These are phyloP conservation scores for Amphiprion clarkii DNA, from an alignment of 2,797 vertebrate species.

Conservation along the genomic window DNA sequence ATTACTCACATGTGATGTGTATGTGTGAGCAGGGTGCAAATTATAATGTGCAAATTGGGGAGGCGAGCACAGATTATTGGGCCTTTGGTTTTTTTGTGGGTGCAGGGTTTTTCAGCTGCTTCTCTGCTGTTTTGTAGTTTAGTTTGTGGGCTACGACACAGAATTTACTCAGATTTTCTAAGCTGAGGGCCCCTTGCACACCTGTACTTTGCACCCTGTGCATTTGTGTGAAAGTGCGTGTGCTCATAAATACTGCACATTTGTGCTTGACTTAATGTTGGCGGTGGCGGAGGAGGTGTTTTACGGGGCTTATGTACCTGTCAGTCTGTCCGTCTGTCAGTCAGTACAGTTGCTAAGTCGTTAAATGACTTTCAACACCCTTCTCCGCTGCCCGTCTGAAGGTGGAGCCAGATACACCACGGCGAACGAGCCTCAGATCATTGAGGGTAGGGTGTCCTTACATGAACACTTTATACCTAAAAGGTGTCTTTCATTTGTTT, in stretches of 20 bases:
- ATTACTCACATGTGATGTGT: conserved; percentile 19
- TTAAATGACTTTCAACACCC: conserved; percentile 74
- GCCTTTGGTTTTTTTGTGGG: conserved; percentile 15
- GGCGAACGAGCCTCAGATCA: conserved; percentile 75
- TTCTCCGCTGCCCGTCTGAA: conserved; percentile 73
- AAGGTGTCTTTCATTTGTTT: conserved; percentile 32
- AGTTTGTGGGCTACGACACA: conserved; percentile 15
- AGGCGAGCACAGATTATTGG: not conserved
- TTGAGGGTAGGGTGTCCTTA: conserved; percentile 80
- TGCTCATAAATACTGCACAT: conserved; percentile 34
- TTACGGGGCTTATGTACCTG: conserved; percentile 58
- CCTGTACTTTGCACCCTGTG: conserved; percentile 19
- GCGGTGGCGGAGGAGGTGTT: conserved; percentile 67
- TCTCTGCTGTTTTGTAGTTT: conserved; percentile 39
- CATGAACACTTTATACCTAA: conserved; percentile 42
- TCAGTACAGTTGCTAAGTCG: conserved; percentile 65
- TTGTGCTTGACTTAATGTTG: conserved; percentile 50
- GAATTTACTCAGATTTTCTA: conserved; percentile 17
- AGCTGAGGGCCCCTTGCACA: conserved; percentile 12
- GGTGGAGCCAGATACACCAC: conserved; percentile 66
- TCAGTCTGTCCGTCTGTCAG: conserved; percentile 67
- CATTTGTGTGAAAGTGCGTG: conserved; percentile 23
- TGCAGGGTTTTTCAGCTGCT: conserved; percentile 22
- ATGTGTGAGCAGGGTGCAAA: conserved; percentile 34
- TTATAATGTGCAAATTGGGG: conserved; percentile 22